A percentile compares a stretch with the other conserved stretches of the same genome.
Conservation (phyloP, 2,797 vertebrate species). For the Pterois miles region DNA sequence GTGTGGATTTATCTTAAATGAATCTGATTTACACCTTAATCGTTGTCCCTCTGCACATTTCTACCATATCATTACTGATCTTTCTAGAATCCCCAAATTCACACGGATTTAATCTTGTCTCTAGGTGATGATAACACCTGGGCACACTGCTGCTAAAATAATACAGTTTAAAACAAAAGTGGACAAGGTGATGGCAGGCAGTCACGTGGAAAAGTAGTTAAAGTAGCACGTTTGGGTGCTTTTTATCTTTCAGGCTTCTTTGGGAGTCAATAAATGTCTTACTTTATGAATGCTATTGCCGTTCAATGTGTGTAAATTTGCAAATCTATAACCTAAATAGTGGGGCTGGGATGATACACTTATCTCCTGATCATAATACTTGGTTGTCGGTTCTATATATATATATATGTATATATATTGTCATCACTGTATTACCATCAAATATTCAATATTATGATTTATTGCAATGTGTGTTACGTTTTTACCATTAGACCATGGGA, state of each 20-base stretch:
- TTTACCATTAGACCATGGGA: too few species aligned
- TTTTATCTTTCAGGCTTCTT: neutral
- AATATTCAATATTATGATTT: too few species aligned
- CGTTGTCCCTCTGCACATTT: conserved; percentile 10
- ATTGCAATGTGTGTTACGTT: too few species aligned
- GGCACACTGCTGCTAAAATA: neutral
- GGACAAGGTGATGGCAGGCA: neutral
- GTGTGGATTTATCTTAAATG: conserved; percentile 29
- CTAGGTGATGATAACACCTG: neutral
- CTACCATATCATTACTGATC: conserved; percentile 23
- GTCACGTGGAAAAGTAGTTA: neutral
- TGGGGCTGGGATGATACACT: too few species aligned
- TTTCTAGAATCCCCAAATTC: conserved; percentile 2
- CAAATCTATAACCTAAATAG: neutral
- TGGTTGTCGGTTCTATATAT: too few species aligned
- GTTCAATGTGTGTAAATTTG: neutral
- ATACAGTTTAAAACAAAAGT: neutral
- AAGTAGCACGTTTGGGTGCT: neutral
- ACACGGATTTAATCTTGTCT: neutral
- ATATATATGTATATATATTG: too few species aligned
- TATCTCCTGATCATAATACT: too few species aligned
- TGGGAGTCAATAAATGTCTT: neutral
- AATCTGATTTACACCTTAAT: conserved; percentile 36
- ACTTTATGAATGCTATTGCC: neutral
- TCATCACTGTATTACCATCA: too few species aligned